Evolutionary conservation across 2,797 vertebrate genomes (phyloP).

Genomic region (Gephyroberyx darwinii): DNA sequence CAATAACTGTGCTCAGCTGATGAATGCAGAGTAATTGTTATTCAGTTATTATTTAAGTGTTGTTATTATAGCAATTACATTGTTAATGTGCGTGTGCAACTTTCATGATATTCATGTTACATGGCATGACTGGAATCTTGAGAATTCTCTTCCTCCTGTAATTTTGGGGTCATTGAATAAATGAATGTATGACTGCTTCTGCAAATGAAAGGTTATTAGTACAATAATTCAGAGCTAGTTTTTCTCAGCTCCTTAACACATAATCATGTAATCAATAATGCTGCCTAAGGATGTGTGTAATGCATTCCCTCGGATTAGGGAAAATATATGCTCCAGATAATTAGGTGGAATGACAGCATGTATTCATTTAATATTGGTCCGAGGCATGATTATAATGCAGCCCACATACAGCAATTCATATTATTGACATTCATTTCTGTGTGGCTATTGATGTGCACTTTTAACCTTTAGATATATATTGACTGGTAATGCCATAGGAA

Average conservation of each 20-base stretch:
- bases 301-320: conserved; percentile 70
- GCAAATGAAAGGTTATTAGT: conserved; percentile 71
- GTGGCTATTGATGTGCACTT: conserved; percentile 73
- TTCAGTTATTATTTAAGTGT: conserved; percentile 38
- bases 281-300: conserved; percentile 68
- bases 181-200: conserved; percentile 57
- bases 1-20: conserved; percentile 21
- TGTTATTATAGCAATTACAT: conserved; percentile 32
- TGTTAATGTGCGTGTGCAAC: conserved; percentile 35
- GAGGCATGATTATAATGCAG: conserved; percentile 64
- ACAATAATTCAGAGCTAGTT: conserved; percentile 68
- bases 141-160: conserved; percentile 42
- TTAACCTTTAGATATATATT: conserved; percentile 79
- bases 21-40: conserved; percentile 27
- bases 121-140: conserved; percentile 12
- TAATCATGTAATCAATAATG: conserved; percentile 77
- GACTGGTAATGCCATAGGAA: conserved; percentile 60
- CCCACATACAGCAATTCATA: conserved; percentile 64
- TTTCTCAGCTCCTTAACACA: conserved; percentile 63
- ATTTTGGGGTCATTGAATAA: conserved; percentile 52
- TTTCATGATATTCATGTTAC: conserved; percentile 49
- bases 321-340: conserved; percentile 78
- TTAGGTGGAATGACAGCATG: conserved; percentile 72
- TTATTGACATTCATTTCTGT: conserved; percentile 69
- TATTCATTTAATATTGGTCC: conserved; percentile 70